Base-by-base conservation (phyloP, 2,888 invertebrate genomes). In the Girardia tigrina region DNA sequence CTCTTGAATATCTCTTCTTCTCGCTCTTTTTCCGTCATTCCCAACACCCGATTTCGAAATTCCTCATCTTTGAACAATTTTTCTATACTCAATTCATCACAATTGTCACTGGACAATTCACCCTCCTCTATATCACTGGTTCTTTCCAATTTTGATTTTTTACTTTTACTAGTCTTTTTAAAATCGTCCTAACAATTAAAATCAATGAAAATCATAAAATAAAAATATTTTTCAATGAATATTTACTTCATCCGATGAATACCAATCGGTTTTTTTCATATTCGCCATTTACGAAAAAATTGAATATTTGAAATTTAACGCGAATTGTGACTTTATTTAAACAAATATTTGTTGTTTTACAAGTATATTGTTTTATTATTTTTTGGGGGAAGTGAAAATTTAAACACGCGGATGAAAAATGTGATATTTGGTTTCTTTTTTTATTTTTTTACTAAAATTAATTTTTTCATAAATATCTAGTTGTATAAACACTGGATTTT, bases 1-100 rank as follows among this genome's bases (percentile, higher is more conserved):
- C 97, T 88, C 83, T 94, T 93, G 84, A 92, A 98, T 79, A 98
- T 90, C 85, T 95, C 95, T 76, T 94, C 92, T 85, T 98, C 97
- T 70, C 97, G 87, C 82, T 97, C 95, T 81, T 93, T 94, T 83
- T 97, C 97, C 0, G 94, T 94, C 88, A 97, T 90, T 78, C 90
- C 89, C 14, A 92, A 92, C 70, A 97, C 86, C 0, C 91, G 86
- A 0, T 91, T 90, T 80, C 91, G 89, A 86, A 97, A 97, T 79
- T 92, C 94, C 77, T 91, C 94, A 84, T 95, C 94, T 0, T 94
- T 94, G 90, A 95, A 94, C 28, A 95, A 87, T 82, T 95, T 91
- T 78, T 95, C 94, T 83, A 94, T 95, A 80, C 91, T 94, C 78
- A 95, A 95, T 86, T 97, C 95, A 82, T 93, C 76, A 2, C 71